Conservation (phyloP, 2,797 vertebrate genomes). For the Hydrolagus colliei region DNA sequence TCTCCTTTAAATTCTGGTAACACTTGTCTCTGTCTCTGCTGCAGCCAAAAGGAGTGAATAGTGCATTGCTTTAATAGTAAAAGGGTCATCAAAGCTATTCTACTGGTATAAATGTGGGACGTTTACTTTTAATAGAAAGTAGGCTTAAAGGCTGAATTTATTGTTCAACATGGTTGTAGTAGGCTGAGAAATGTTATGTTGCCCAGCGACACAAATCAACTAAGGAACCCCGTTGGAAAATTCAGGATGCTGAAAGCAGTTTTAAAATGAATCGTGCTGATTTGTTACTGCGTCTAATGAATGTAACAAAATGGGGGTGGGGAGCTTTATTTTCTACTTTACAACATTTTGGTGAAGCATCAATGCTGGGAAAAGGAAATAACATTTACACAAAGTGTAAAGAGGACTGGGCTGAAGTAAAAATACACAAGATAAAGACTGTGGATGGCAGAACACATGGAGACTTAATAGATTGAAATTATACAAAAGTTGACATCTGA, state of each 20-base stretch:
- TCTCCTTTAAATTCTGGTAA: not conserved
- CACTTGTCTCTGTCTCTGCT: not conserved
- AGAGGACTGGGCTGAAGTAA: too few species aligned
- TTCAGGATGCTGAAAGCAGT: not conserved
- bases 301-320: too few species aligned
- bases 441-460: too few species aligned
- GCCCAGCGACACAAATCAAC: conserved; percentile 13
- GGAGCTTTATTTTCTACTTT: too few species aligned
- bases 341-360: not conserved
- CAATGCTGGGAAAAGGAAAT: not conserved
- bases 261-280: not conserved
- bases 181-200: conserved; percentile 11
- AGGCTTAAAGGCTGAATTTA: not conserved
- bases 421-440: too few species aligned
- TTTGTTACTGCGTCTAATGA: not conserved
- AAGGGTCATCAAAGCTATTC: not conserved
- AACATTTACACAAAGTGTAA: not conserved
- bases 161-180: not conserved
- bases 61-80: not conserved
- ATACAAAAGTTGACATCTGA: too few species aligned
- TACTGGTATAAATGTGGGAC: not conserved
- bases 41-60: not conserved
- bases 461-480: too few species aligned
- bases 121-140: not conserved
- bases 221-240: not conserved